Evolutionary conservation across 2,113 vertebrate species (phyloP), one percentile per base, ranked within the genome.

Genomic region (Callipepla squamata): DNA sequence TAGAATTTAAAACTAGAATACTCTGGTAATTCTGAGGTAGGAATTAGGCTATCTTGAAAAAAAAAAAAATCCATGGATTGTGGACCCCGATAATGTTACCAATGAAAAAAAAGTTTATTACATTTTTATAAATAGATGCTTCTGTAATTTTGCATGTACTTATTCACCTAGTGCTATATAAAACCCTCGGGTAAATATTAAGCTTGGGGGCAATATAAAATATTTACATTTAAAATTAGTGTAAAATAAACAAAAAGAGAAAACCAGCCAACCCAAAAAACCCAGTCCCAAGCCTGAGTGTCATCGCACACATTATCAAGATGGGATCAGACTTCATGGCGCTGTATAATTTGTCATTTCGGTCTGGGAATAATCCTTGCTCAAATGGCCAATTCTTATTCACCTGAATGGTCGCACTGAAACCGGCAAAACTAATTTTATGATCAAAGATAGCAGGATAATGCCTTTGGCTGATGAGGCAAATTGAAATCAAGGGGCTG

Each of bases 1-100:
- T 96, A 94, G 80, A 91, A 93, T 73, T 79, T 94, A 84, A 85
- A 94, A 96, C 96, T 50, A 93, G 83, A 87, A 82, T 93, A 85
- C 55, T 85, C 66, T 78, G 73, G 76, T 87, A 88, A 93, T 91
- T 95, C 34, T 84, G 72, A 85, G 92, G 42, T 72, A 83, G 76
- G 75, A 88, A 69, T 90, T 75, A 88, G 57, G 28, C 58, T 92
- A 50, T 96, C 53, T 96, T 83, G 83, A 32, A 55, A 57, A 57
- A 57, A 32, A 32, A 36, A 36, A 36, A 36, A 36, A 36, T 32
- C 17, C 3, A 2, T 55, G 28, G 53, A 32, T 32, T 32, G 15
- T 32, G 28, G 53, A 55, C 30, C 16, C 11, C 19, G 53, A 57
- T 51, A 51, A 51, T 32, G 30, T 32, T 55, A 55, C 11, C 53